Evolutionary conservation across 2,113 vertebrate genomes (phyloP).

Genomic region (Atrichornis clamosus): DNA sequence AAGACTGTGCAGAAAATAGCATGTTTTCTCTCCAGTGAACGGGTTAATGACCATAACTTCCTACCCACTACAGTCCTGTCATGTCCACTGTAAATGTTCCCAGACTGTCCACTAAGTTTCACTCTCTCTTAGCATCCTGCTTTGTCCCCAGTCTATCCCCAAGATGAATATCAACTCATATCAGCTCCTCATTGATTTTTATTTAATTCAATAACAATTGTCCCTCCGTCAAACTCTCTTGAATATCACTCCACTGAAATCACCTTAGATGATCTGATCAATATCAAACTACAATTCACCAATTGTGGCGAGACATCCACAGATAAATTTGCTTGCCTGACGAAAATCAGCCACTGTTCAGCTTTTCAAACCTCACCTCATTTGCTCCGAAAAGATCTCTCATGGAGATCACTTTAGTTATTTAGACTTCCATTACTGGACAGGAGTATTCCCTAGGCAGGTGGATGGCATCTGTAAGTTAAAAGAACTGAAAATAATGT

Average conservation of each 20-base stretch:
- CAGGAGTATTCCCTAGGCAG: not conserved
- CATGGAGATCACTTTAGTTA: not conserved
- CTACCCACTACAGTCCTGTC: not conserved
- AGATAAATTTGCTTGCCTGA: not conserved
- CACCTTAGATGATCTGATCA: not conserved
- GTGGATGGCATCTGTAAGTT: not conserved
- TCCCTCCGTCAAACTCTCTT: not conserved
- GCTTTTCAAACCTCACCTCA: not conserved
- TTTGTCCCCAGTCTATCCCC: not conserved
- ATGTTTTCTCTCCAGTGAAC: not conserved
- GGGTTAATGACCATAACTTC: not conserved
- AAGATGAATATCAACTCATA: not conserved
- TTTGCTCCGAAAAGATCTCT: not conserved
- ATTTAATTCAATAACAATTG: not conserved
- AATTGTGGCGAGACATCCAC: not conserved
- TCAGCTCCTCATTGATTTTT: not conserved
- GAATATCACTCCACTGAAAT: not conserved
- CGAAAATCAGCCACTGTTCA: not conserved
- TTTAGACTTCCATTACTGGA: not conserved
- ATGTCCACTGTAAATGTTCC: not conserved
- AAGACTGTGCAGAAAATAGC: not conserved
- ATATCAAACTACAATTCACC: not conserved
- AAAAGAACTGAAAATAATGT: not conserved
- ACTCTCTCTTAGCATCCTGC: not conserved
- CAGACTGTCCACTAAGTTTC: not conserved